Base-by-base conservation (phyloP, 2,113 vertebrate genomes). In the Nymphicus hollandicus region DNA sequence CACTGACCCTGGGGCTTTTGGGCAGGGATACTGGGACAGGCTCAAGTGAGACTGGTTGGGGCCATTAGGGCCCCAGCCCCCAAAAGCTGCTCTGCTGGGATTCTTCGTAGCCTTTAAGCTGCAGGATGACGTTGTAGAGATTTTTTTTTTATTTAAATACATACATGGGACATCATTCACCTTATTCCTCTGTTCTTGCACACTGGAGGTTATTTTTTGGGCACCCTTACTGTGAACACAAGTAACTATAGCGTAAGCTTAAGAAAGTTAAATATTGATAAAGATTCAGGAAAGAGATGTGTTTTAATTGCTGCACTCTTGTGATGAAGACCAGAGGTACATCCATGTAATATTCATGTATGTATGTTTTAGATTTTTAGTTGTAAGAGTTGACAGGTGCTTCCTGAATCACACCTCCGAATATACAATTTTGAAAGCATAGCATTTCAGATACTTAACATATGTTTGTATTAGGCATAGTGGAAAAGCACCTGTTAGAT, bases 51-150 rank as follows among this genome's bases (percentile, higher is more conserved):
- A 14, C 39, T 58, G 14, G 5, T 9, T 12, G 3, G 29, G 25
- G 2, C n/a, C 37, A 2, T 27, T 56, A 17, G 31, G 17, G 23
- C 25, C 6, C 9, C 3, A 2, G 13, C 1, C 11, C 41, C 15
- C 5, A 13, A 27, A 65, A 70, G 20, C n/a, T 53, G 9, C n/a
- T 84, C 22, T 81, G 13, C 35, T 39, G 49, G 55, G 41, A 25
- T 27, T 74, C 50, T 63, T 73, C 1, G 2, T 33, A n/a, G 24
- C 14, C 35, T 74, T 61, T 31, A 11, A 29, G 18, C 44, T 73
- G 4, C n/a, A 52, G 58, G 18, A 29, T 52, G 41, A 63, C 5
- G 2, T 72, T 47, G 14, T 28, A 24, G 56, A 81, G 13, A 8
- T 17, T 61, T 69, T 55, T 60, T 61, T 8, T 6, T 56, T 15